Evolutionary conservation across 2,113 vertebrate genomes (phyloP), one percentile per base, ranked within the genome.

Genomic region (Balaenoptera acutorostrata): DNA sequence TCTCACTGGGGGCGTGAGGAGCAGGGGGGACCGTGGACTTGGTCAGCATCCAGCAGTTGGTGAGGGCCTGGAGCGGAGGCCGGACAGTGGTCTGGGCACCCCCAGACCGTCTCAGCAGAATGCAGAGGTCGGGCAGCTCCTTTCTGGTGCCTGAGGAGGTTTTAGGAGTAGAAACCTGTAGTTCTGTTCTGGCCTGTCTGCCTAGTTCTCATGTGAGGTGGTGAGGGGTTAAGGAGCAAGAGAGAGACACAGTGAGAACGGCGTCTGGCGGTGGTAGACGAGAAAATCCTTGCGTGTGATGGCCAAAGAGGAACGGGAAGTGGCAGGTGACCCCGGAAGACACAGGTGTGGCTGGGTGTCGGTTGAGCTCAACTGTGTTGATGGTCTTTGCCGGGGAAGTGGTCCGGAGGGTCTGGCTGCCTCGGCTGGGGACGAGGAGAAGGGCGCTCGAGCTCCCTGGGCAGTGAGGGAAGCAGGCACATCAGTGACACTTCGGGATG

Each of bases 1-100:
- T 52, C 29, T 91, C 33, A 6, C 66, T 2, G 39, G 71, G 93
- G 29, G 41, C 41, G 29, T 44, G 90, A 39, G 77, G 88, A 94
- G 33, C 36, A 14, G 95, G 93, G 96, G 96, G 98, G 97, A 97
- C 89, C 97, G 97, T 98, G 98, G 98, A 98, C 39, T 52, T 97
- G 36, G 25, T 98, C 94, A 98, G 97, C n/a, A 97, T 98, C 61
- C 97, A 83, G 97, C 96, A 97, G 77, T 96, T 98, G 98, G 98
- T 98, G 94, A 98, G 98, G 61, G 90, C 0, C 0, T 4, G 46
- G 66, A 31, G 23, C 1, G 2, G 84, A 71, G 83, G 75, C 29
- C 0, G 2, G 83, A 25, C 41, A 11, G n/a, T 41, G 14, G 25
- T 41, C 39, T 31, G 52, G 31, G 10, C 0, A 1, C 20, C 61